Conservation (phyloP, 2,888 invertebrate species). For the Linyphia triangularis region DNA sequence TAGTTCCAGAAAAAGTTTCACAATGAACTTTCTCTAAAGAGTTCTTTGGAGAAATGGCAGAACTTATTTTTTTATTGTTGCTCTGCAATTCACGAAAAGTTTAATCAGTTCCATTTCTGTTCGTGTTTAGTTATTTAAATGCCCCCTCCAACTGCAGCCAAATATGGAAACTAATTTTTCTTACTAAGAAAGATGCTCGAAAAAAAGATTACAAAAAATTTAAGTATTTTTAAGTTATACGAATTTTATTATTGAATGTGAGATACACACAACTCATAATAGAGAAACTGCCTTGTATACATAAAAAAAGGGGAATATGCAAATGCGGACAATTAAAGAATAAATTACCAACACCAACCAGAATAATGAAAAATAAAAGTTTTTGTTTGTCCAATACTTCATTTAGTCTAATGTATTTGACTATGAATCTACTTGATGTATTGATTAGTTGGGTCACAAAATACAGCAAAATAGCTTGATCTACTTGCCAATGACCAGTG, state of each 20-base stretch:
- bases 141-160: not conserved
- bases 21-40: slow-evolving; percentile 35
- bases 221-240: not conserved
- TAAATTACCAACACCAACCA: too few species aligned
- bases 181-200: not conserved
- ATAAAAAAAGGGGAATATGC: too few species aligned
- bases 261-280: too few species aligned
- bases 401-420: too few species aligned
- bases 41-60: not conserved
- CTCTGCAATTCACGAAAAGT: not conserved
- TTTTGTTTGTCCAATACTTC: too few species aligned
- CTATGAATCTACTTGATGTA: too few species aligned
- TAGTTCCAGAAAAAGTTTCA: slow-evolving; percentile 29
- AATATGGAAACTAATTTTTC: not conserved
- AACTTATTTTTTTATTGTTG: not conserved
- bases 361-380: too few species aligned
- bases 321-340: too few species aligned
- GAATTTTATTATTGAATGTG: not conserved
- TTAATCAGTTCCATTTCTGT: slow-evolving; percentile 25
- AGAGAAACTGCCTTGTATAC: too few species aligned
- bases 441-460: too few species aligned
- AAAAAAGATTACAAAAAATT: not conserved
- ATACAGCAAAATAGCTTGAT: too few species aligned
- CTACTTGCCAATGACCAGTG: too few species aligned
- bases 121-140: not conserved